Evolutionary conservation across 2,113 vertebrate species (phyloP).

Genomic region (Callionymus lyra): DNA sequence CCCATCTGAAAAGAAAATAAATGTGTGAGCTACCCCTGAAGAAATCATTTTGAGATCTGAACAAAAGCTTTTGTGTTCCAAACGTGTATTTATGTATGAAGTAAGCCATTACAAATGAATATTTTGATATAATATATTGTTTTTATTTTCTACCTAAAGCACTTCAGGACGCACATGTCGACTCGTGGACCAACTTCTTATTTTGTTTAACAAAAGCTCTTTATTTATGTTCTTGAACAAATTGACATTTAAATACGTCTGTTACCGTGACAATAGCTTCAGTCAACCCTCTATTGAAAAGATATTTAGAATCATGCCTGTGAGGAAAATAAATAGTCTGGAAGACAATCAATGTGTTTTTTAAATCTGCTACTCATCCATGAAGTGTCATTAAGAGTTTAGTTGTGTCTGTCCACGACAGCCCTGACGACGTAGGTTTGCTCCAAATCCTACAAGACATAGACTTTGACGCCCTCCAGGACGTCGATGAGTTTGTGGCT

Average conservation of each 20-base stretch:
- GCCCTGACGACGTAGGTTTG: conserved; percentile 86
- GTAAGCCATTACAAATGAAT: conserved; percentile 97
- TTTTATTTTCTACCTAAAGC: conserved; percentile 92
- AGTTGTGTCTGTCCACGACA: conserved; percentile 96
- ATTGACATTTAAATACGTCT: conserved; percentile 61
- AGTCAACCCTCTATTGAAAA: conserved; percentile 92
- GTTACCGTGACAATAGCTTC: conserved; percentile 69
- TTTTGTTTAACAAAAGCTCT: conserved; percentile 60
- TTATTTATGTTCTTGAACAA: conserved; percentile 74
- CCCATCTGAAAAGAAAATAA: conserved; percentile 28
- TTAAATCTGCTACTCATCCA: conserved; percentile 90
- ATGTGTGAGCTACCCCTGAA: conserved; percentile 75
- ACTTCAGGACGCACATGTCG: conserved; percentile 89
- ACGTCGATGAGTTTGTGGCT: conserved; percentile 78
- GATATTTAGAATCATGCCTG: conserved; percentile 47
- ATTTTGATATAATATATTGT: conserved; percentile 99
- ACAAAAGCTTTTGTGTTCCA: conserved; percentile 86
- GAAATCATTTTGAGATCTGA: conserved; percentile 84
- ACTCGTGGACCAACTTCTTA: conserved; percentile 86
- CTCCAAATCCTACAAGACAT: conserved; percentile 86
- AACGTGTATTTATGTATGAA: conserved; percentile 99
- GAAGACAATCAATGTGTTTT: conserved; percentile 88
- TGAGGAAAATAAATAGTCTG: conserved; percentile 81
- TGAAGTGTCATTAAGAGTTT: conserved; percentile 88
- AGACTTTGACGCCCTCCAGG: conserved; percentile 80